Evolutionary conservation across 2,888 invertebrate genomes (phyloP).

Genomic region (Amphipyra berbera): DNA sequence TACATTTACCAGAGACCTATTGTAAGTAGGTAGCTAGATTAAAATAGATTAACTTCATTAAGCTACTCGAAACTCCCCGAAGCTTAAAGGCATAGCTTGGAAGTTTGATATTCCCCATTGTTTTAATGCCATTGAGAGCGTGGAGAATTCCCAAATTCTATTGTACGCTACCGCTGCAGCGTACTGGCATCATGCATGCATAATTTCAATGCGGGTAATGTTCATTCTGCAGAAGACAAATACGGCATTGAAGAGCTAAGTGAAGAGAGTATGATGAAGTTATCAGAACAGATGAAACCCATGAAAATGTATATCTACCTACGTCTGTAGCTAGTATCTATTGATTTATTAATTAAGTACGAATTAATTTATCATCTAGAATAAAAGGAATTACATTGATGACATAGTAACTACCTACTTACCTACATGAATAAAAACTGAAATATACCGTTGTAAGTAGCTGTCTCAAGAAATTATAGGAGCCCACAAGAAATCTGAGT

Average conservation of each 20-base stretch:
- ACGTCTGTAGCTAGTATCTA: too few relatives aligned
- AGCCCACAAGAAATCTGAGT: too few relatives aligned
- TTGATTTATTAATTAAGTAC: too few relatives aligned
- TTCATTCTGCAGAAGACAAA: constrained; percentile 73
- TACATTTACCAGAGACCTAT: not conserved
- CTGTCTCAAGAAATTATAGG: too few relatives aligned
- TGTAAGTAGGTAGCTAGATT: constrained; percentile 26
- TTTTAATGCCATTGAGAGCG: constrained; percentile 70
- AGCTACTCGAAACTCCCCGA: constrained; percentile 35
- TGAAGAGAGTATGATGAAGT: constrained; percentile 1
- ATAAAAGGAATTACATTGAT: too few relatives aligned
- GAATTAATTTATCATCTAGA: too few relatives aligned
- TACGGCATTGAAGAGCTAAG: constrained; percentile 35
- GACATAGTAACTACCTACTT: too few relatives aligned
- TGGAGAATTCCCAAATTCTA: constrained; percentile 78
- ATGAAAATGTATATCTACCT: not conserved
- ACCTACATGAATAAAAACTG: too few relatives aligned
- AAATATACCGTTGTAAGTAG: too few relatives aligned
- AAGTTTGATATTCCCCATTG: constrained; percentile 70
- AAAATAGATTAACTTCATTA: constrained; percentile 46
- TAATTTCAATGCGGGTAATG: constrained; percentile 68
- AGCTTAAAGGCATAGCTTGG: constrained; percentile 60
- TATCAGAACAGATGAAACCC: constrained; percentile 9
- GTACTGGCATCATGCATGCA: constrained; percentile 71
- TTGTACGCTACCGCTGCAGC: constrained; percentile 67